Base-by-base conservation (phyloP, 2,113 vertebrate genomes). In the Marcusenius ussheri region DNA sequence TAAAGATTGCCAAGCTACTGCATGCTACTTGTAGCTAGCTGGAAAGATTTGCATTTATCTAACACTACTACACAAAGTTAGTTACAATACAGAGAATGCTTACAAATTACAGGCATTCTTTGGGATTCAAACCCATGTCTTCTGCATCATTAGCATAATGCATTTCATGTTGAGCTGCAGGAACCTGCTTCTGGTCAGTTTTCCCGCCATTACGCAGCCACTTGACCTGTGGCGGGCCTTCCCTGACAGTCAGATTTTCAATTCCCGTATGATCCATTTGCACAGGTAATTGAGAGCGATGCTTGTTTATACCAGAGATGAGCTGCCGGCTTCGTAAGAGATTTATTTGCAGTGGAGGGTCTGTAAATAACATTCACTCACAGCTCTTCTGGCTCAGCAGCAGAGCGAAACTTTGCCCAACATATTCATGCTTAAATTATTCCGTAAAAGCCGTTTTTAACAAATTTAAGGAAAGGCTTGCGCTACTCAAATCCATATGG, bases 251-350 rank as follows among this genome's bases (percentile, higher is more conserved):
- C 24, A 35, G 8, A 89, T 19, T 89, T 35, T 89, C 46, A 21
- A 15, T 88, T 70, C 46, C 62, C 27, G 27, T 77, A 47, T 19
- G 46, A 89, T 77, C 5, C 74, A 83, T 83, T 89, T 89, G n/a
- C 74, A 51, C 88, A 56, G 77, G 70, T 51, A 89, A 89, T 83
- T 56, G 31, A 83, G 35, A 80, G 88, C 31, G 66, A 77, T 39
- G 49, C 27, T 39, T 11, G 49, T 83, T 89, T 50, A 89, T 56
- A 83, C 46, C 88, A 24, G 19, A 27, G 31, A 47, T 1, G 50
- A 42, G 50, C 17, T 27, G 77, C n/a, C 0, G 19, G 47, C 24
- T 89, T 83, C 24, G 7, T 51, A 53, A 13, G 74, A 74, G 88
- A 39, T 80, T 89, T 47, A 45, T 89, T 39, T 51, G 47, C 9